Conservation (phyloP, 2,113 vertebrate genomes). For the Heloderma charlesbogerti region DNA sequence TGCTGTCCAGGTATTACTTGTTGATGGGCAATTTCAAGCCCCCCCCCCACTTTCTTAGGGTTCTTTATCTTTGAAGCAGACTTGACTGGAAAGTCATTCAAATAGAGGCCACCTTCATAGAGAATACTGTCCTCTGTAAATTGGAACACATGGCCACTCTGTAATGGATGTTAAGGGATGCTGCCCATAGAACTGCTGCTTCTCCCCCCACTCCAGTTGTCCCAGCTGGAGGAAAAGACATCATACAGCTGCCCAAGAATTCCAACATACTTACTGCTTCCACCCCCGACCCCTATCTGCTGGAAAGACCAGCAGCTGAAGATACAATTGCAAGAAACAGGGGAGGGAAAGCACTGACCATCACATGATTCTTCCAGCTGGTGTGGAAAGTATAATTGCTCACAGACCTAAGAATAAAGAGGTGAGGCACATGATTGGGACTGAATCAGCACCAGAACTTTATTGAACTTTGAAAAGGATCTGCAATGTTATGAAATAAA, state of each 20-base stretch:
- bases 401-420: too few relatives aligned
- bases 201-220: background rate
- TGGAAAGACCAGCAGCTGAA: background rate
- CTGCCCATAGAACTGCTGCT: background rate
- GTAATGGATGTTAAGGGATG: background rate
- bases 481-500: background rate
- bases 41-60: too few relatives aligned
- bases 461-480: background rate
- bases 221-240: background rate
- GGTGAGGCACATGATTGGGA: too few relatives aligned
- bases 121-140: background rate
- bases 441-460: too few relatives aligned
- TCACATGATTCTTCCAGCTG: too few relatives aligned
- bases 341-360: background rate
- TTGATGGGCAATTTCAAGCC: background rate
- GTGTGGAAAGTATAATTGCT: too few relatives aligned
- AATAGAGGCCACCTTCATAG: background rate
- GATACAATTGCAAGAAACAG: background rate
- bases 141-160: background rate
- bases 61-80: background rate
- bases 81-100: background rate
- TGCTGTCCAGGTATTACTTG: background rate
- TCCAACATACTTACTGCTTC: background rate
- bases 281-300: background rate
- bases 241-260: background rate